Percentiles rank a stretch among this genome's conserved stretches.
These are phyloP conservation scores for Eueremaeus valkanovi DNA, from an alignment of 2,888 invertebrate species.

Conservation along the genomic window DNA sequence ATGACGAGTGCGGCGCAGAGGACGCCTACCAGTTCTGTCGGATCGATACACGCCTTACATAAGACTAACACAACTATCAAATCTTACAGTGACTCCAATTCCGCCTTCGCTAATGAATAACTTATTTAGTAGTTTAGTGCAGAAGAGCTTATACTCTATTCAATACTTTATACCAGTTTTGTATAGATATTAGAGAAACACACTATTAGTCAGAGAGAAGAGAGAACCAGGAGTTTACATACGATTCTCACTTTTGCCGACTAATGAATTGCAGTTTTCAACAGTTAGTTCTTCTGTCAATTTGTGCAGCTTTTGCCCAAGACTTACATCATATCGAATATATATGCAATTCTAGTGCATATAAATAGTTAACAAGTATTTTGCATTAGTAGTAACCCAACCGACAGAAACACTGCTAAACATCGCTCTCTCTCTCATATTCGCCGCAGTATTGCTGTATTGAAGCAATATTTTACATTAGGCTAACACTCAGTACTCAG, in stretches of 20 bases:
- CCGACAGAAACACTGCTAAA: too few species aligned
- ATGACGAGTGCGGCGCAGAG: slow-evolving; percentile 1
- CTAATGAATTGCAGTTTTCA: slow-evolving; percentile 25
- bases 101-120: slow-evolving; percentile 29
- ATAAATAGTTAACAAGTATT: slow-evolving; percentile 27
- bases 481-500: too few species aligned
- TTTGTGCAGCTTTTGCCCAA: not conserved
- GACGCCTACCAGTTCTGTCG: slow-evolving; percentile 7
- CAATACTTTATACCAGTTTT: not conserved
- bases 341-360: not conserved
- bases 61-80: not conserved
- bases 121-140: slow-evolving; percentile 14
- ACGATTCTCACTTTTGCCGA: slow-evolving; percentile 9
- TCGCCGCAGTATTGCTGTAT: not conserved
- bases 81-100: not conserved
- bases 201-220: not conserved
- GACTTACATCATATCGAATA: not conserved
- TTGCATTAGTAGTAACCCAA: slow-evolving; percentile 27
- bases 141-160: not conserved
- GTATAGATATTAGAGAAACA: not conserved
- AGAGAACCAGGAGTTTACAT: not conserved
- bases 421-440: too few species aligned
- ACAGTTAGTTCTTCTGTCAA: slow-evolving; percentile 28
- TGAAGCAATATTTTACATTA: not conserved
- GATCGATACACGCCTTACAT: slow-evolving; percentile 12